Conservation (phyloP, 2,888 invertebrate genomes). For the Alentia gelatinosa region DNA sequence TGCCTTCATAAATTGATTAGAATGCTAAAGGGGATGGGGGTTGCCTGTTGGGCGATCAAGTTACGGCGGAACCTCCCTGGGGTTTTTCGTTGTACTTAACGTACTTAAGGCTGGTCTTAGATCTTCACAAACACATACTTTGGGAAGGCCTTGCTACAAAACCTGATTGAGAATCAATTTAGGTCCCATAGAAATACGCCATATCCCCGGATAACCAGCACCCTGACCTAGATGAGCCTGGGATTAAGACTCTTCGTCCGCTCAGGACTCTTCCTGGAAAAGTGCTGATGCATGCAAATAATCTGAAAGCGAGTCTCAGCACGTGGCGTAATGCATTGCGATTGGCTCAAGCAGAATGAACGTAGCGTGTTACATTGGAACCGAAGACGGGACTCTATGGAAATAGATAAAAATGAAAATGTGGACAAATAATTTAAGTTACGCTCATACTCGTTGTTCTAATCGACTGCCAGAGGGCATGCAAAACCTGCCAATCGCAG, state of each 20-base stretch:
- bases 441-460: too few relatives aligned
- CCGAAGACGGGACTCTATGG: too few relatives aligned
- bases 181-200: background rate
- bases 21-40: background rate
- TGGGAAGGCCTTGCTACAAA: background rate
- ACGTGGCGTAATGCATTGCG: too few relatives aligned
- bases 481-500: too few relatives aligned
- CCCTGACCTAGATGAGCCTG: background rate
- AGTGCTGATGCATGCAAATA: background rate
- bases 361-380: too few relatives aligned
- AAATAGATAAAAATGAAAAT: too few relatives aligned
- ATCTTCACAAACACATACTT: background rate
- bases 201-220: too few relatives aligned
- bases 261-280: background rate
- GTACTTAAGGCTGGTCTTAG: background rate
- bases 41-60: background rate
- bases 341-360: too few relatives aligned
- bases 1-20: background rate
- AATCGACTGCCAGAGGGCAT: too few relatives aligned
- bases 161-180: conserved; percentile 4
- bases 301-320: too few relatives aligned
- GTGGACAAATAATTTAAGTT: too few relatives aligned
- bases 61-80: background rate
- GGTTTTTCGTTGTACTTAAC: background rate
- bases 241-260: background rate